Evolutionary conservation across 1,140 invertebrate species (phyloP).

Genomic region (Zaprionus nigranus): DNA sequence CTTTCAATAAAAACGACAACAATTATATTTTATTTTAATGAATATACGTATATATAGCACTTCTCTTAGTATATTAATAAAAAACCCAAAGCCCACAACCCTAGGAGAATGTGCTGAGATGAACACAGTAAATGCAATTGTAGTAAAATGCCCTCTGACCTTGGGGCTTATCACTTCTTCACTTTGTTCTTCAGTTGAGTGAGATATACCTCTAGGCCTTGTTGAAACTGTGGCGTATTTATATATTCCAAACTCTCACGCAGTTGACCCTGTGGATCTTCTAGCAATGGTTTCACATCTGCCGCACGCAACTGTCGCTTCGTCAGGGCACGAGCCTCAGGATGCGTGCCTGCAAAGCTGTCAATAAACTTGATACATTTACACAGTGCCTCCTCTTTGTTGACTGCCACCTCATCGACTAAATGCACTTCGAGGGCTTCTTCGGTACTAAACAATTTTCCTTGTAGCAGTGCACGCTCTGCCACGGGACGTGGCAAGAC

Average conservation of each 20-base stretch:
- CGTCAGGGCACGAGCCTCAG: conserved; percentile 87
- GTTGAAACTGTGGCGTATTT: conserved; percentile 88
- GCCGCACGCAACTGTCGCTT: conserved; percentile 87
- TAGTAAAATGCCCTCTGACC: neutral
- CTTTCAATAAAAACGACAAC: neutral
- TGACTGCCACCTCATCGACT: conserved; percentile 90
- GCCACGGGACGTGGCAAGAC: conserved; percentile 85
- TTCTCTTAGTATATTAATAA: neutral
- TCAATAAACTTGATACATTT: conserved; percentile 89
- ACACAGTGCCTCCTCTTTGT: conserved; percentile 88
- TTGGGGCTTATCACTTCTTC: conserved; percentile 8
- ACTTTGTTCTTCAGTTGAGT: conserved; percentile 87
- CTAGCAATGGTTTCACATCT: conserved; percentile 86
- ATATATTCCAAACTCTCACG: conserved; percentile 87
- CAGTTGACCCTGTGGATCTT: conserved; percentile 87
- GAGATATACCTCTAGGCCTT: conserved; percentile 89
- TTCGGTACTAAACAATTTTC: conserved; percentile 89
- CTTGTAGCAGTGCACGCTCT: conserved; percentile 90
- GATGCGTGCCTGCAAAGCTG: conserved; percentile 87
- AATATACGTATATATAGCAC: neutral
- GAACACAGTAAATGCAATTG: conserved; percentile 34
- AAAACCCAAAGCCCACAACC: neutral
- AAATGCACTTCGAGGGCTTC: conserved; percentile 90
- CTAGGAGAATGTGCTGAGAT: conserved; percentile 16
- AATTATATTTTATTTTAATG: conserved; percentile 2